Conservation (phyloP, 2,797 vertebrate genomes). For the Acestrorhynchus altus region DNA sequence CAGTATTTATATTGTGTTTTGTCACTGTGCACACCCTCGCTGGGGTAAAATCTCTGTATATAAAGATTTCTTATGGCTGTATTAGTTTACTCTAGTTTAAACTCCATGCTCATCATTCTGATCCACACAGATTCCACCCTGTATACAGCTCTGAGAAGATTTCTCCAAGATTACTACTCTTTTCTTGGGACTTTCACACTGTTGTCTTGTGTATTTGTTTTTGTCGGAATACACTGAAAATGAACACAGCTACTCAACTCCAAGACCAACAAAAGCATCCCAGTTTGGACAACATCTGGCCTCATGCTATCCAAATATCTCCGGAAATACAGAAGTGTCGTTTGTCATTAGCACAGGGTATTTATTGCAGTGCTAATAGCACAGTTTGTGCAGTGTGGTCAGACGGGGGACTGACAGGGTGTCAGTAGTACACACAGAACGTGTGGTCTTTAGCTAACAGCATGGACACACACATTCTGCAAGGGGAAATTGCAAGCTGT, state of each 20-base stretch:
- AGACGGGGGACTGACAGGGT: background rate
- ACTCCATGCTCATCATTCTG: background rate
- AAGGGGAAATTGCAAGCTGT: slow-evolving; percentile 21
- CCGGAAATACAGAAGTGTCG: slow-evolving; percentile 30
- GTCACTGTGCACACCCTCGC: background rate
- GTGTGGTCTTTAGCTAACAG: slow-evolving; percentile 24
- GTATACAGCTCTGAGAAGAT: slow-evolving; percentile 11
- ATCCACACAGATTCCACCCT: background rate
- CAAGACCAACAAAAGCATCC: background rate
- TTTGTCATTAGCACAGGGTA: slow-evolving; percentile 25
- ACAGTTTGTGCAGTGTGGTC: slow-evolving; percentile 26
- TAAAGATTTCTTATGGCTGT: background rate
- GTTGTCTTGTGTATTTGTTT: slow-evolving; percentile 7
- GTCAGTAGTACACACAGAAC: slow-evolving; percentile 22
- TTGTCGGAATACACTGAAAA: slow-evolving; percentile 31
- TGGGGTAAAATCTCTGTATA: background rate
- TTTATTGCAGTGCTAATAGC: slow-evolving; percentile 1
- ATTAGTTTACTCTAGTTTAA: slow-evolving; percentile 8
- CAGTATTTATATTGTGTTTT: background rate
- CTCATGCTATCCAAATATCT: slow-evolving; percentile 23
- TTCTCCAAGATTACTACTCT: slow-evolving; percentile 9
- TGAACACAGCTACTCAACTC: slow-evolving; percentile 18
- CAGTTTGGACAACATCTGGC: background rate
- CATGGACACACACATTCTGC: slow-evolving; percentile 33
- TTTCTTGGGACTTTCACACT: slow-evolving; percentile 21